Base-by-base conservation (phyloP, 1,140 invertebrate genomes). In the Drosophila nikananu region DNA sequence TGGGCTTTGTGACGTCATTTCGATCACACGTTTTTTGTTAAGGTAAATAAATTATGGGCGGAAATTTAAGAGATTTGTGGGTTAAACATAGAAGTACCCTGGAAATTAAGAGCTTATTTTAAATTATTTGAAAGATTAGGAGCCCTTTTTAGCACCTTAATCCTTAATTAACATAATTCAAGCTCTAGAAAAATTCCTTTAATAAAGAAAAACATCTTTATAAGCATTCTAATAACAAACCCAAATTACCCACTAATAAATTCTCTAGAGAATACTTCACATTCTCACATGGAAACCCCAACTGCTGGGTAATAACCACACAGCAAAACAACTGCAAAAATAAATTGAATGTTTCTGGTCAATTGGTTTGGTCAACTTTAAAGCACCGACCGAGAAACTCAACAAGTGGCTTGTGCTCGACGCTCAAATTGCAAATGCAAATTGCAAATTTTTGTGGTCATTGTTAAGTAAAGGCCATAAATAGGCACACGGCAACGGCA, bases 401-500 rank as follows among this genome's bases (percentile, higher is more conserved):
- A 78, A 46, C 74, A 70, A 73, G 71, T 73, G 70, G 55, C 48
- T 49, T 75, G 41, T 68, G 67, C 67, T 71, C 25, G 37, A 48
- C 77, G 77, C 84, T 89, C 77, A 77, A 89, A 83, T 89, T 87
- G 83, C 84, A 70, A 89, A 86, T 86, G 83, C 80, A 87, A 86
- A 86, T 86, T 86, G 83, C 81, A 79, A 77, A 86, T 86, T 89
- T 86, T 86, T 87, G 83, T 87, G 83, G 83, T 87, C 83, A 83
- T 87, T 87, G 83, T 87, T 87, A 86, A 77, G 35, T 80, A 80
- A 86, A 86, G 83, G 84, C 83, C 80, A 86, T 89, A 86, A 86
- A 86, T 89, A 89, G 84, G 68, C 67, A 66, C 71, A 83, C 70
- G 21, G 65, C 46, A 19, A 54, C 51, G 37, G 42, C 58, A 32